Conservation (phyloP, 2,888 invertebrate species). For the Meiosimyza decipiens region DNA sequence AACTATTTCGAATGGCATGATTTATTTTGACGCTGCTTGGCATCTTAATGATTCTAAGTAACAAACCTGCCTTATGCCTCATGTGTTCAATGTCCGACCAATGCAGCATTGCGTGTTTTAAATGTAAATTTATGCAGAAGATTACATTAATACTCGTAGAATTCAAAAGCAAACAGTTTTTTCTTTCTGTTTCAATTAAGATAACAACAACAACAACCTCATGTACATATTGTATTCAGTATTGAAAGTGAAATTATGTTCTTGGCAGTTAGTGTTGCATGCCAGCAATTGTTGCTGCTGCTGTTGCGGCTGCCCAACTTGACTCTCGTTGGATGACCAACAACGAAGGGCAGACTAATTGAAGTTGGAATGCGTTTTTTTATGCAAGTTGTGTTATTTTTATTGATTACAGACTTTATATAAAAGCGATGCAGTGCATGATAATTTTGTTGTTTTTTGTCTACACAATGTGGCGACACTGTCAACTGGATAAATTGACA, state of each 20-base stretch:
- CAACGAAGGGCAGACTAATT: not conserved
- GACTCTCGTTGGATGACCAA: slow-evolving; percentile 18
- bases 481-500: not conserved
- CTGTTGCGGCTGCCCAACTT: not conserved
- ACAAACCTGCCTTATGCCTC: slow-evolving; percentile 10
- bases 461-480: not conserved
- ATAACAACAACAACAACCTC: no score
- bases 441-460: not conserved
- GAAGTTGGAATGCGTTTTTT: not conserved
- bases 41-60: not conserved
- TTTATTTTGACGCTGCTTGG: no score
- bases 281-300: not conserved
- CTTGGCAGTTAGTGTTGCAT: not conserved
- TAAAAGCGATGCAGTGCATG: slow-evolving; percentile 18
- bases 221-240: not conserved
- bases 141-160: not conserved
- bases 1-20: no score
- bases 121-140: slow-evolving; percentile 3
- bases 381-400: slow-evolving; percentile 2
- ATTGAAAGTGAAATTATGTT: slow-evolving; percentile 26
- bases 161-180: no score
- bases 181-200: no score
- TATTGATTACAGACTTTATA: slow-evolving; percentile 21
- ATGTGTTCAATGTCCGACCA: not conserved
- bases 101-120: not conserved